These are phyloP conservation scores for Drosophila tripunctata DNA, from an alignment of 2,888 invertebrate genomes.

Conservation along the genomic window DNA sequence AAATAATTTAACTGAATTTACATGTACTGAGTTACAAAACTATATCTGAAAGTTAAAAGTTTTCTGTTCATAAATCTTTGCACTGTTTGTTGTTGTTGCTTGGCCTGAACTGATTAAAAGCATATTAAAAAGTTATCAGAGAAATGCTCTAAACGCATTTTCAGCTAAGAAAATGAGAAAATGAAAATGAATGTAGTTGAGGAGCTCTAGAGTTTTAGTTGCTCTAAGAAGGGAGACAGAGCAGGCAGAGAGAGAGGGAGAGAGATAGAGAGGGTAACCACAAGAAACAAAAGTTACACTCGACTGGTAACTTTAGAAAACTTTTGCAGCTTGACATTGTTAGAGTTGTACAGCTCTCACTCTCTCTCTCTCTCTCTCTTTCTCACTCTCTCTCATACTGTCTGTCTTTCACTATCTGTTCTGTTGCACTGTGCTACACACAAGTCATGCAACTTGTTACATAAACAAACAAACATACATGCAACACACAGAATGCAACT, in stretches of 20 bases:
- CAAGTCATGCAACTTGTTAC: constrained; percentile 33
- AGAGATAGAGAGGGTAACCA: not conserved
- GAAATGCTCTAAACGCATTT: constrained; percentile 60
- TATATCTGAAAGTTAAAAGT: constrained; percentile 22
- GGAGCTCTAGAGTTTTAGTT: not conserved
- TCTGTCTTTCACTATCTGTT: not conserved
- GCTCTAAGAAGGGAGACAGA: not conserved
- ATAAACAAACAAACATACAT: constrained; percentile 37
- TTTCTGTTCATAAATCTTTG: constrained; percentile 48
- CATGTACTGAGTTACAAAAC: not conserved
- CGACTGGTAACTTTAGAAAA: constrained; percentile 14
- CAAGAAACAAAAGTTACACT: constrained; percentile 36
- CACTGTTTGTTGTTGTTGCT: constrained; percentile 19
- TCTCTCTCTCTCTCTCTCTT: not conserved
- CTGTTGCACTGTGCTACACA: not conserved
- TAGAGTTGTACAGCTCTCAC: not conserved
- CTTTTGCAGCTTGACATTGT: constrained; percentile 59
- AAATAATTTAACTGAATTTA: not conserved
- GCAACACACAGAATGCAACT: constrained; percentile 29
- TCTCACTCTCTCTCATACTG: not conserved
- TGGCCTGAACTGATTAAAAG: constrained; percentile 65
- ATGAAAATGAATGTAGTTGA: constrained; percentile 30
- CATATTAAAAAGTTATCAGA: constrained; percentile 72
- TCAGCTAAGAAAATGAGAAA: constrained; percentile 26
- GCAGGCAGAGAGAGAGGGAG: not conserved